Evolutionary conservation across 2,888 invertebrate species (phyloP), one percentile per base, ranked within the genome.

Genomic region (Caenorhabditis uteleia): DNA sequence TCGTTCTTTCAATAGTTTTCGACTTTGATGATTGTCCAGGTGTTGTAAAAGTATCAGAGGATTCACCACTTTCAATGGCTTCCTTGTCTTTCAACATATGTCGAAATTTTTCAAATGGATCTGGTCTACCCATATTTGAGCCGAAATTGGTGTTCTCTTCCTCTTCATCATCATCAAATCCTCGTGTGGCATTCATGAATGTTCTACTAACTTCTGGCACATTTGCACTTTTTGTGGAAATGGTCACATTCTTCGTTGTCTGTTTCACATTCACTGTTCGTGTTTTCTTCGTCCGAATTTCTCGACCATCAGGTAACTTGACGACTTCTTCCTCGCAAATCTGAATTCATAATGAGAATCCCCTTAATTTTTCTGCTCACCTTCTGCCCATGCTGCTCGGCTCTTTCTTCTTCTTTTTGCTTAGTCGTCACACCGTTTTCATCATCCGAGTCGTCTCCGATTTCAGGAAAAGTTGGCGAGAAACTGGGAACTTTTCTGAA

Each of bases 251-350:
- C 67, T 74, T 77, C 21, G 72, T 72, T 40, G 75, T 77, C 51
- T 77, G 74, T 27, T 74, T 67, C 21, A 75, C 68, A 40, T 77
- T 78, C 4, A 80, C 73, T 0, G 77, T 80, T 36, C 77, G 55
- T 8, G 77, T 78, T 42, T 80, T 80, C 48, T 72, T 80, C 56
- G 68, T 72, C 14, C 77, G 48, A 40, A 78, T 74, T 38, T 75
- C 75, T 36, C 70, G 69, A 12, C 79, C 79, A 48, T 79, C 78
- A 2, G 77, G 68, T n/a, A 72, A 43, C 31, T 67, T 70, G 40
- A 79, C 75, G 12, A 80, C 74, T 56, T 79, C 77, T 45, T 80
- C 78, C 46, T 80, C 78, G 38, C 75, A 73, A 8, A 77, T n/a
- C n/a, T n/a, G n/a, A n/a, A n/a, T n/a, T n/a, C n/a, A n/a, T n/a